phyloP scores from a whole-genome alignment of 2,888 invertebrate species.

The Odontomyia ornata region DNA sequence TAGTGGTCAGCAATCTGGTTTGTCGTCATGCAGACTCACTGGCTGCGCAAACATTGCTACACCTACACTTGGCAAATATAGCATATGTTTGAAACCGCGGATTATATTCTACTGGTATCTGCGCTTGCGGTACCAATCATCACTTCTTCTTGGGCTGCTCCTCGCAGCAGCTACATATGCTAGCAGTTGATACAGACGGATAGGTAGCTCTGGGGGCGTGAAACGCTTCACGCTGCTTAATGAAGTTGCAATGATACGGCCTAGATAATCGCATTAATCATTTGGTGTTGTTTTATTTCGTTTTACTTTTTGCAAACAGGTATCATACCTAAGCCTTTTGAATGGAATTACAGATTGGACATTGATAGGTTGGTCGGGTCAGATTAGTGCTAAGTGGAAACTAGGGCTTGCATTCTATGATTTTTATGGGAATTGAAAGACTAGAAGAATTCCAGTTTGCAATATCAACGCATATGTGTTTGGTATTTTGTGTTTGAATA shows the following conservation, averaged over 20 bases:
- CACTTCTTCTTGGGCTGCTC: background rate
- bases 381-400: background rate
- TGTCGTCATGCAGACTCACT: conserved; percentile 16
- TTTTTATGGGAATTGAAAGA: background rate
- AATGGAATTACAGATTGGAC: background rate
- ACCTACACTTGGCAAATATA: background rate
- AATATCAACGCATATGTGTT: no score
- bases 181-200: background rate
- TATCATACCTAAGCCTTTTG: conserved; percentile 4
- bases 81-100: background rate
- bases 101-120: background rate
- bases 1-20: conserved; percentile 14
- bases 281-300: no score
- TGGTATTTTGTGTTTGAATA: no score
- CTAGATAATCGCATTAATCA: conserved; percentile 41
- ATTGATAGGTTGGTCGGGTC: background rate
- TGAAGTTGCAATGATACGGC: conserved; percentile 44
- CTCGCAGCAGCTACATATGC: background rate
- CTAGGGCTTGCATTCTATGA: background rate
- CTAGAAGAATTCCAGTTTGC: no score
- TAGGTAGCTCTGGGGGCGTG: conserved; percentile 30
- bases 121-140: background rate
- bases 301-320: background rate
- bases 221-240: conserved; percentile 25
- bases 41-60: background rate